A percentile compares a stretch with the other conserved stretches of the same genome.
These are phyloP conservation scores for Pitta sordida DNA, from an alignment of 2,113 vertebrate species.

Conservation along the genomic window DNA sequence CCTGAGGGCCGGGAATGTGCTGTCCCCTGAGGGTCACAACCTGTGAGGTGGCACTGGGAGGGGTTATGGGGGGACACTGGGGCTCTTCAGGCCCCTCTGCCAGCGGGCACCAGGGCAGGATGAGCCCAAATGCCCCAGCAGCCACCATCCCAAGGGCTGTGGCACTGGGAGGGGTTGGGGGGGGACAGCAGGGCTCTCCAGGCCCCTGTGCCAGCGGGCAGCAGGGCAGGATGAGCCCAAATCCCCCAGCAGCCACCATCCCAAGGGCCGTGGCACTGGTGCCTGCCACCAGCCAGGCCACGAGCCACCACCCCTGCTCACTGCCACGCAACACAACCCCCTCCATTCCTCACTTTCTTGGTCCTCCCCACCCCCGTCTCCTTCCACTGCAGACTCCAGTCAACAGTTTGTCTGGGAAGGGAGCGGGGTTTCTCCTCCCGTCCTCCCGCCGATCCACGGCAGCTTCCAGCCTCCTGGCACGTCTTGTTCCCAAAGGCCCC, in stretches of 20 bases:
- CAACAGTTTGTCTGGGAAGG: background rate
- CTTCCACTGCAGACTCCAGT: background rate
- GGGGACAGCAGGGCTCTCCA: too few species aligned
- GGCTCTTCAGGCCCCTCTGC: too few species aligned
- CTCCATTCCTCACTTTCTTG: background rate
- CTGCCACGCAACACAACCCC: too few species aligned
- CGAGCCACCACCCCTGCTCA: accelerated
- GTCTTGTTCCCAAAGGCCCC: background rate
- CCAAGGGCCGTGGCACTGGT: accelerated
- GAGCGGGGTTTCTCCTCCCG: background rate
- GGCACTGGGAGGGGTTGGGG: background rate
- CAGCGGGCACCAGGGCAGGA: background rate
- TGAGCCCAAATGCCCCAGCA: background rate
- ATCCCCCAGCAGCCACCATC: accelerated
- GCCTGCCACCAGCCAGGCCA: background rate
- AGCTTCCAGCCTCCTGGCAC: background rate
- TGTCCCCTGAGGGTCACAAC: accelerated
- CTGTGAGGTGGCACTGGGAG: accelerated
- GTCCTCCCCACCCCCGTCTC: background rate
- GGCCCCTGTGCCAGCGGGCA: too few species aligned
- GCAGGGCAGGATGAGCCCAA: background rate
- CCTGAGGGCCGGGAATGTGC: background rate
- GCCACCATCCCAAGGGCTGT: accelerated
- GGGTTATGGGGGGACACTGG: accelerated
- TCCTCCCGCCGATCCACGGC: background rate